Evolutionary conservation across 2,113 vertebrate genomes (phyloP).

Genomic region (Hydrochoerus hydrochaeris): DNA sequence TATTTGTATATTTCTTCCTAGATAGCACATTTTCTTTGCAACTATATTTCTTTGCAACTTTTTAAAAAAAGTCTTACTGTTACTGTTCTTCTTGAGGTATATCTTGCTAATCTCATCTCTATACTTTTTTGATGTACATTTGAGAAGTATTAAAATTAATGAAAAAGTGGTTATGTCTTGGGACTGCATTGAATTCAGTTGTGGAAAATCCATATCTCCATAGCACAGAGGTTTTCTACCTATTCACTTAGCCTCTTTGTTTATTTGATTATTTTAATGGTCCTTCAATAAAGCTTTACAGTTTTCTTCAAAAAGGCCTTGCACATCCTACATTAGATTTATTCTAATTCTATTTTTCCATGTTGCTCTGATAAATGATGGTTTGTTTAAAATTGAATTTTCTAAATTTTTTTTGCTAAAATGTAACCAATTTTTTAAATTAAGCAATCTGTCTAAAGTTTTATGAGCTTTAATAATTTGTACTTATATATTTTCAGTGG

Average conservation of each 20-base stretch:
- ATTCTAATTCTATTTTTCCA: background rate
- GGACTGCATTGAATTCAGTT: constrained; percentile 10
- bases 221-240: background rate
- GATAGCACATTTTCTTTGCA: background rate
- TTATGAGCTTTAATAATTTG: background rate
- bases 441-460: background rate
- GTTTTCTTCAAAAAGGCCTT: constrained; percentile 19
- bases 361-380: constrained; percentile 28
- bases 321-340: background rate
- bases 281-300: background rate
- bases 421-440: background rate
- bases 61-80: background rate
- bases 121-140: background rate
- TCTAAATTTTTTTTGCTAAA: background rate
- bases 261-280: background rate
- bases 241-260: background rate
- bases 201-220: background rate
- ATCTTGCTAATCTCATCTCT: background rate
- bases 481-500: background rate
- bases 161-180: background rate
- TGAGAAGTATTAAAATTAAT: background rate
- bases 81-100: background rate
- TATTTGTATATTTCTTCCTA: background rate
- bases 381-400: constrained; percentile 55
- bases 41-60: no score